Evolutionary conservation across 2,888 invertebrate genomes (phyloP), one percentile per base, ranked within the genome.

Genomic region (Drosophila colorata): DNA sequence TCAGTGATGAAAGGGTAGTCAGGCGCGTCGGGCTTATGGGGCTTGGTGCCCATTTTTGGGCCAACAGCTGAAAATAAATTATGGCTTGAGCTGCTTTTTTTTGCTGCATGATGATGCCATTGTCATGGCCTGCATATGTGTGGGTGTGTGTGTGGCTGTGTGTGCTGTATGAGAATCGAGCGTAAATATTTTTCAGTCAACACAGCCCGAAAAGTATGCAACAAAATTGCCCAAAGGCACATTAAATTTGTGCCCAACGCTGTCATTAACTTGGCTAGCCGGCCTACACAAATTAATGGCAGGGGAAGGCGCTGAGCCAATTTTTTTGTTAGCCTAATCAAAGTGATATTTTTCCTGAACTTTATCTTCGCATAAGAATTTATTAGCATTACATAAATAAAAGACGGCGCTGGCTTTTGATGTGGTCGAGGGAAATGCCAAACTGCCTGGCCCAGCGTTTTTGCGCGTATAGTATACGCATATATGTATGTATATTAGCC

Each of bases 1-100:
- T 76, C 86, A 69, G 69, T 88, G 88, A 87, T 86, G 83, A 83
- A 83, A 86, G 88, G 69, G 61, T 83, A 69, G 75, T 52, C 75
- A 51, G 65, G 53, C 82, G 72, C 74, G 69, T 58, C 67, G 41
- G 67, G 55, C 74, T 80, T 85, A 85, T 78, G 76, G 37, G 44
- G 44, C n/a, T 44, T 31, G 8, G 35, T 38, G 57, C 53, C 58
- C 57, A 55, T 65, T 68, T 43, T 58, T 16, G 38, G 58, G 69
- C 77, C 79, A 65, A 73, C 46, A 57, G 40, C 51, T 69, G 71
- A 51, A 55, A 61, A 79, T 76, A 87, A 87, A 87, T 87, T 84
- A 78, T 73, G 74, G 69, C 63, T 55, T 48, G 25, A 31, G 55
- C 41, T 55, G 28, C 31, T 44, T 47, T 46, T 46, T 46, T 57